phyloP scores from a whole-genome alignment of 2,888 invertebrate species.

The Copidosoma aretas region DNA sequence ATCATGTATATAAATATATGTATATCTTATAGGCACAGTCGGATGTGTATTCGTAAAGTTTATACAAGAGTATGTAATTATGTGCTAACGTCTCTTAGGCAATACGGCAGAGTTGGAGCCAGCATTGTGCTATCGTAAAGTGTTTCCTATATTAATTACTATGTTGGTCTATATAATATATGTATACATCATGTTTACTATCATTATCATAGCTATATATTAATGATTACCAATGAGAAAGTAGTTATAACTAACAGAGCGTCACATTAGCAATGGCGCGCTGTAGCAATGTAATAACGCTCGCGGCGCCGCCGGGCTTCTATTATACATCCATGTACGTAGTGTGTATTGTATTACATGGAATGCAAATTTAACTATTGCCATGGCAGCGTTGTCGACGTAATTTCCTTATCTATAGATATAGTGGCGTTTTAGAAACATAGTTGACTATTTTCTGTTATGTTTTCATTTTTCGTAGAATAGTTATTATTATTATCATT shows the following conservation, averaged over 20 bases:
- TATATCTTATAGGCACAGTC: constrained; percentile 7
- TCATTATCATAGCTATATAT: constrained; percentile 22
- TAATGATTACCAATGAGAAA: constrained; percentile 31
- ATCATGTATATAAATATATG: background rate
- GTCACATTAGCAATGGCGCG: constrained; percentile 46
- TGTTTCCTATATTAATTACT: constrained; percentile 22
- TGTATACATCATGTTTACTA: constrained; percentile 26
- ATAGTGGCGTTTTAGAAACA: constrained; percentile 30
- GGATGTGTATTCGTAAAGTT: constrained; percentile 34
- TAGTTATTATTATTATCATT: constrained; percentile 38
- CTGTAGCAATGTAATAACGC: constrained; percentile 25
- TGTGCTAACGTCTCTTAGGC: constrained; percentile 23
- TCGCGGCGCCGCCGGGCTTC: constrained; percentile 31
- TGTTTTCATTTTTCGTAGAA: constrained; percentile 35
- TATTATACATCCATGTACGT: background rate
- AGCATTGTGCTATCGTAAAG: constrained; percentile 17
- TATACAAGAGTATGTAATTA: background rate
- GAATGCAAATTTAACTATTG: background rate
- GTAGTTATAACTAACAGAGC: constrained; percentile 44
- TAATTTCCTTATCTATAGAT: background rate
- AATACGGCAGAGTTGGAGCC: constrained; percentile 18
- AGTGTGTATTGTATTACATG: background rate
- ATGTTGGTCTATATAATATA: background rate
- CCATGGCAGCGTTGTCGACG: constrained; percentile 24
- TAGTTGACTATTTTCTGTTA: constrained; percentile 25